Evolutionary conservation across 2,888 invertebrate genomes (phyloP), one percentile per base, ranked within the genome.

Genomic region (Carterocephalus palaemon): DNA sequence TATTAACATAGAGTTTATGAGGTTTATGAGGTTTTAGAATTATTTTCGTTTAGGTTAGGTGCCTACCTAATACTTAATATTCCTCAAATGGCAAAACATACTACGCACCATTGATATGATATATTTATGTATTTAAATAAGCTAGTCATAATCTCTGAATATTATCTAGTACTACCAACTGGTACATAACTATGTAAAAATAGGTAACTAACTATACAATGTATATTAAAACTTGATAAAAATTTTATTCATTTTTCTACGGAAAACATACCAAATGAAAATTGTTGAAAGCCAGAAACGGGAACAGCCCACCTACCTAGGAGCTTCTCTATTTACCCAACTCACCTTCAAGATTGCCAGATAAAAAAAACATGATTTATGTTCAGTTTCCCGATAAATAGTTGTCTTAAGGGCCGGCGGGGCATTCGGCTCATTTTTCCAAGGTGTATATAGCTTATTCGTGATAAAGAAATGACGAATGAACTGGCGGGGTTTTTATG

Each of bases 381-480:
- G 67, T 64, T 56, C 55, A 59, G 59, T 67, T 70, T 70, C 65
- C 64, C 74, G 75, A 81, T 83, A 83, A 84, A 81, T 83, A 83
- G 83, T 82, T 81, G 81, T 81, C 76, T 81, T 75, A 75, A 67
- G 71, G 80, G 75, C 69, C 67, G 57, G 56, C 52, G 71, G 78
- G 80, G 75, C 62, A 64, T 59, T 61, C 55, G 56, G 59, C 74
- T 79, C 81, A 80, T 82, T 78, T 80, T 72, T 79, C 67, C 61
- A 53, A 73, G 80, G 81, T 58, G 42, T 43, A 43, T 36, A 43
- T 43, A 56, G 54, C 60, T 70, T 79, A 76, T 79, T 73, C 75
- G 76, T 79, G 81, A 81, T 82, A 82, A 82, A 72, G 73, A 70
- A 61, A 79, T 78, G 78, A 79, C 74, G 75, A 73, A 79, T 79